Conservation (phyloP, 2,797 vertebrate species). For the Arrhamphus sclerolepis region DNA sequence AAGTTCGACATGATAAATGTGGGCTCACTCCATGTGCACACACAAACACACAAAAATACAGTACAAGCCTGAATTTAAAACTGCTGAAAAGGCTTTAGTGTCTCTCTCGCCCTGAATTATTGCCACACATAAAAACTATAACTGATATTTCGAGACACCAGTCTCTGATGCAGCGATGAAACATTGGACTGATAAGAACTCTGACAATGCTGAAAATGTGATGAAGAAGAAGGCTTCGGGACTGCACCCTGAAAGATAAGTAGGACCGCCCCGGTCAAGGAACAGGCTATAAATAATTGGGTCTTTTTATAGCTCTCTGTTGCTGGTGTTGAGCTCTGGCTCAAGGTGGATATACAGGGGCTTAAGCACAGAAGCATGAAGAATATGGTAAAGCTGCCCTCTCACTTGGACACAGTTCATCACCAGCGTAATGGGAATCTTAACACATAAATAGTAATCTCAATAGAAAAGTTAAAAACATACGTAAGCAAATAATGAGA, state of each 20-base stretch:
- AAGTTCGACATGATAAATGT: slow-evolving; percentile 20
- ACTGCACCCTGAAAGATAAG: slow-evolving; percentile 73
- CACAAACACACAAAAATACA: neutral
- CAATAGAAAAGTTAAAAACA: slow-evolving; percentile 13
- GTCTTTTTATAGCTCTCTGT: slow-evolving; percentile 72
- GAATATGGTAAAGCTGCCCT: slow-evolving; percentile 20
- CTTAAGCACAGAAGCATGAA: slow-evolving; percentile 36
- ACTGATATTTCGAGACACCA: slow-evolving; percentile 71
- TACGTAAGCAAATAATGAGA: slow-evolving; percentile 18
- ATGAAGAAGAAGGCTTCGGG: slow-evolving; percentile 38
- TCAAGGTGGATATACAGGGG: slow-evolving; percentile 49
- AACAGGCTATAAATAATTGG: slow-evolving; percentile 77
- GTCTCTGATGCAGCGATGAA: slow-evolving; percentile 59
- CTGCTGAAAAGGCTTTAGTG: neutral
- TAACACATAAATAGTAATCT: slow-evolving; percentile 1
- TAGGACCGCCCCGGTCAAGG: slow-evolving; percentile 60
- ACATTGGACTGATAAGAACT: slow-evolving; percentile 45
- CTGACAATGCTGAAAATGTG: slow-evolving; percentile 52
- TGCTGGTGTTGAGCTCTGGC: slow-evolving; percentile 47
- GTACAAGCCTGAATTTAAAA: neutral
- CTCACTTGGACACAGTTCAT: slow-evolving; percentile 17
- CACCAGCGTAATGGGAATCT: slow-evolving; percentile 14
- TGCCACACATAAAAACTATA: slow-evolving; percentile 59
- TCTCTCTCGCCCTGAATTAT: slow-evolving; percentile 44
- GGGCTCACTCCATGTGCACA: neutral